Base-by-base conservation (phyloP, 2,797 vertebrate genomes). In the Calcarius lapponicus region DNA sequence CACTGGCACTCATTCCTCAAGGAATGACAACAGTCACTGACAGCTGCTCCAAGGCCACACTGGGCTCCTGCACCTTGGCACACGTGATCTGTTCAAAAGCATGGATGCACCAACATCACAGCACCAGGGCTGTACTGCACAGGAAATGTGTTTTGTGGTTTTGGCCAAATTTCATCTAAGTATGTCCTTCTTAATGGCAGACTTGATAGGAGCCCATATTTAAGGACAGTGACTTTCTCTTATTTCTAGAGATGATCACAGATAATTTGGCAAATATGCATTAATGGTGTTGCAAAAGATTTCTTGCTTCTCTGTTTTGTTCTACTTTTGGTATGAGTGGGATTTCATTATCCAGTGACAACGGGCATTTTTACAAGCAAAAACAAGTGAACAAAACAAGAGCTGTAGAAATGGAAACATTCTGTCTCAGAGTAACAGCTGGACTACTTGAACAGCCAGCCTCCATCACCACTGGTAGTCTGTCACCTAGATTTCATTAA, bases 41-140 rank as follows among this genome's bases (percentile, higher is more conserved):
- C 24, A 48, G 67, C 67, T 72, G 75, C 16, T 26, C 48, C 24
- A 36, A 42, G 31, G 57, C 50, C 57, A 56, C 0, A 0, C 42
- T 48, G 31, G 47, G 40, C 38, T 53, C 67, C 26, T 40, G 45
- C 22, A 7, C 53, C 54, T 47, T 48, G 32, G 54, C 28, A 48
- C 15, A 3, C 0, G 0, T 13, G 66, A 31, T 31, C 50, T 61
- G 31, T 32, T 69, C 36, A 40, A 53, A 75, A 56, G 13, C 42
- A 26, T 4, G 20, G 71, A 24, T n/a, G 32, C 19, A 29, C 2
- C 50, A 71, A 22, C 32, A 84, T 38, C 24, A 32, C 6, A 14
- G 70, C 62, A 87, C 54, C 66, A 61, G 28, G 67, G 74, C 57
- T 60, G 40, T 48, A 26, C 58, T 56, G 26, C 18, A 38, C 20